These are phyloP conservation scores for Syrista parreyssii DNA, from an alignment of 2,888 invertebrate genomes.

Conservation along the genomic window DNA sequence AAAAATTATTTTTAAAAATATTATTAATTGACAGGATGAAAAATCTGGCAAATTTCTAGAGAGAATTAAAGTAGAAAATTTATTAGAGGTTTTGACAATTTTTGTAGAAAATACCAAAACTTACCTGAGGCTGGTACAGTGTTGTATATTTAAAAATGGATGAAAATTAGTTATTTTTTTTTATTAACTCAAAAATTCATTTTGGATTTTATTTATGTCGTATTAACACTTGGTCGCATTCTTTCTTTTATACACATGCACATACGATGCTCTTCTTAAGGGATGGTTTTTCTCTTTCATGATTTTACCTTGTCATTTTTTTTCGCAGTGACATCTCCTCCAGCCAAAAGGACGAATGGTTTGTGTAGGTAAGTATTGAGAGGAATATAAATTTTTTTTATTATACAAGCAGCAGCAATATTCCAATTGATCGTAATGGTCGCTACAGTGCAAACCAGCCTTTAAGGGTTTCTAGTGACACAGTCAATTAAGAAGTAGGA, in stretches of 20 bases:
- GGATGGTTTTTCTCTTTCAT: too few species aligned
- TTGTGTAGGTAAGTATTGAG: slow-evolving; percentile 74
- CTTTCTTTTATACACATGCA: not conserved
- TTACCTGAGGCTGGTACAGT: too few species aligned
- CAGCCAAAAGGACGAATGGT: slow-evolving; percentile 91
- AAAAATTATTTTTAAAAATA: too few species aligned
- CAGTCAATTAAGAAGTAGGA: not conserved
- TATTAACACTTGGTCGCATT: not conserved
- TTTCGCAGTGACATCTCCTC: slow-evolving; percentile 68
- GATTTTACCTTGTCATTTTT: not conserved
- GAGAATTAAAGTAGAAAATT: too few species aligned
- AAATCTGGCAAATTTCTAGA: too few species aligned
- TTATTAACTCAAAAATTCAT: not conserved
- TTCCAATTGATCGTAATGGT: too few species aligned
- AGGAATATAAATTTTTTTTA: slow-evolving; percentile 1
- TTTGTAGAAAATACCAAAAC: too few species aligned
- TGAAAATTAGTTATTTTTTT: slow-evolving; percentile 17
- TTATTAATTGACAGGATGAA: too few species aligned
- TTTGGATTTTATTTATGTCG: not conserved
- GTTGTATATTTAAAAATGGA: slow-evolving; percentile 17
- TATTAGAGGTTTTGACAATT: too few species aligned
- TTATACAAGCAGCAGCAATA: not conserved
- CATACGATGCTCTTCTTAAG: not conserved
- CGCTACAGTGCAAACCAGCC: too few species aligned
- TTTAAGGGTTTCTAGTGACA: too few species aligned